Percentiles rank a stretch among this genome's conserved stretches.
Evolutionary conservation across 2,113 vertebrate species (phyloP).

Genomic region (Rhegmatorhina hoffmannsi): DNA sequence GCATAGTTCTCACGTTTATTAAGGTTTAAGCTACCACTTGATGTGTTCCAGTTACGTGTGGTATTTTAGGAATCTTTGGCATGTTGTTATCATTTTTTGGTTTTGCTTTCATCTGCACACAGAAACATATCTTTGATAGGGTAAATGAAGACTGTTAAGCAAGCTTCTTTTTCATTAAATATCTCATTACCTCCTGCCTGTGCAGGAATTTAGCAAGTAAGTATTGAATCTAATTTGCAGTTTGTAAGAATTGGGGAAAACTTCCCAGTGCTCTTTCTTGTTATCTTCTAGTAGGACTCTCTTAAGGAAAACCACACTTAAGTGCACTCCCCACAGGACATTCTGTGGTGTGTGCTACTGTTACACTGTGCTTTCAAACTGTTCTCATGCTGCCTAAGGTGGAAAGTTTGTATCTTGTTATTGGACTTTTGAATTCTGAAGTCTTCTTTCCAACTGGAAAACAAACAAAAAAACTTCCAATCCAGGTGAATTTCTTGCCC

Average conservation of each 20-base stretch:
- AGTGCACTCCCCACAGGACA: neutral
- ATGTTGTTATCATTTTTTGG: neutral
- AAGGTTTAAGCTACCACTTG: neutral
- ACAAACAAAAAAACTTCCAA: neutral
- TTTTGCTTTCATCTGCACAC: neutral
- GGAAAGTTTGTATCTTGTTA: neutral
- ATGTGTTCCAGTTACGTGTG: neutral
- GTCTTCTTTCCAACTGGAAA: neutral
- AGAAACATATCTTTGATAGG: neutral
- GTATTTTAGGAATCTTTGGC: constrained; percentile 35
- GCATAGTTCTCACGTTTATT: neutral
- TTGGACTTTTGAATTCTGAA: neutral
- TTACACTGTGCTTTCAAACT: neutral
- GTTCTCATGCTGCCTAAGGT: neutral
- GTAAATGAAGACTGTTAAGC: neutral
- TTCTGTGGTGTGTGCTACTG: neutral
- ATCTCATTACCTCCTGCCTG: neutral
- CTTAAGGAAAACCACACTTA: neutral
- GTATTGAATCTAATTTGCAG: neutral
- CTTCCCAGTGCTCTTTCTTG: neutral
- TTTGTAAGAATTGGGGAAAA: neutral
- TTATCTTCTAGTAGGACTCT: neutral
- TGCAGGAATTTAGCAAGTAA: neutral
- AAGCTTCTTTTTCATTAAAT: neutral
- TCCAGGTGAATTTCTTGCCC: neutral